Evolutionary conservation across 2,888 invertebrate species (phyloP), one percentile per base, ranked within the genome.

Genomic region (Lathronympha strigana): DNA sequence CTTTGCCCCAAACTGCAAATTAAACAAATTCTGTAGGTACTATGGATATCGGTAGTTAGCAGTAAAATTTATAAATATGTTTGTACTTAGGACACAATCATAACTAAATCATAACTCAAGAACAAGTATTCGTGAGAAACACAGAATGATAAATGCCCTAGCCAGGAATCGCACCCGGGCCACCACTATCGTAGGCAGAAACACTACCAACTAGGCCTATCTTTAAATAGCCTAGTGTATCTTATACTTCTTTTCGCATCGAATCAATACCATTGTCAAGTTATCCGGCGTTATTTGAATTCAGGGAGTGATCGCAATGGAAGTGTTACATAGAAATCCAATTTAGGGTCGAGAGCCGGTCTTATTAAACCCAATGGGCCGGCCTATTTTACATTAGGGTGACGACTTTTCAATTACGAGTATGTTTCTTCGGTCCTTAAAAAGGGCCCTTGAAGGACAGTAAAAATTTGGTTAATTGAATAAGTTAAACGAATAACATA

Each of bases 241-340:
- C 17, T 43, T 3, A 57, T 13, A 31, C 28, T 6, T 3, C 25
- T 40, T 15, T 40, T 40, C 19, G 28, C 2, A 21, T 45, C 57
- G 43, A 62, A 63, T 63, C 57, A 43, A 63, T 63, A 63, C 49
- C 19, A 63, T 33, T 57, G 63, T 63, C 40, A 47, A 28, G 17
- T 31, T 21, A 40, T 63, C 25, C 19, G 31, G 13, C 9, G 43
- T 58, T 63, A 63, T 63, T 63, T 51, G 63, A 63, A 63, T 63
- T 63, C 63, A 63, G 63, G 21, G 50, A 50, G 57, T 57, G 57
- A 58, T 63, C 57, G 40, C 43, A 50, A 50, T 55, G 50, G 57
- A 63, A 63, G 63, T 63, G 63, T 63, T 57, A 63, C 63, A 63
- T 63, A 63, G 63, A 63, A 63, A 63, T 58, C 63, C 63, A 63